These are phyloP conservation scores for Pinctada fucata DNA, from an alignment of 2,888 invertebrate species.

Conservation along the genomic window DNA sequence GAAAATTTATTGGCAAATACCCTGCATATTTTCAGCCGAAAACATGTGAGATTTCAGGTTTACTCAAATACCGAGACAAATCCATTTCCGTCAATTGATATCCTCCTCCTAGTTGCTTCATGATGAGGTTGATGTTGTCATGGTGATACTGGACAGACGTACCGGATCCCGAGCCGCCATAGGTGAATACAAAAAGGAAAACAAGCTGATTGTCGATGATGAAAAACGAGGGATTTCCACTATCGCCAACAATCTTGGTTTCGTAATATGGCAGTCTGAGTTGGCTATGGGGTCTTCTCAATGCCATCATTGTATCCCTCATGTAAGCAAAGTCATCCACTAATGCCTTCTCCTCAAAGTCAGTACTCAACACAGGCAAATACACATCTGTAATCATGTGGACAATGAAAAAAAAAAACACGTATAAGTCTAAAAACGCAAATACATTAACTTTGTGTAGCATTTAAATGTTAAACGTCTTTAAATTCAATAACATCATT, in stretches of 20 bases:
- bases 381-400: constrained; percentile 1
- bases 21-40: constrained; percentile 19
- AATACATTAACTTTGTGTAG: too few species aligned
- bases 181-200: constrained; percentile 60
- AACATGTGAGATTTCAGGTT: constrained; percentile 21
- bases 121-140: constrained; percentile 56
- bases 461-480: too few species aligned
- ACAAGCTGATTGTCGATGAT: constrained; percentile 58
- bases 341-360: constrained; percentile 62
- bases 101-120: constrained; percentile 50
- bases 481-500: too few species aligned
- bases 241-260: constrained; percentile 57
- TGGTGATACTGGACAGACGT: constrained; percentile 55
- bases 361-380: constrained; percentile 57
- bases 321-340: constrained; percentile 52
- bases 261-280: constrained; percentile 53
- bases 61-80: constrained; percentile 38
- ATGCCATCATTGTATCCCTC: constrained; percentile 43
- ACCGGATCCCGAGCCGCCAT: constrained; percentile 58
- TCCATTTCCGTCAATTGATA: constrained; percentile 56
- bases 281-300: constrained; percentile 38
- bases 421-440: too few species aligned
- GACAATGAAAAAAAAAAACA: too few species aligned
- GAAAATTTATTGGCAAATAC: too few species aligned
- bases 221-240: constrained; percentile 63